These are phyloP conservation scores for Bubo bubo DNA, from an alignment of 2,113 vertebrate genomes.

Conservation along the genomic window DNA sequence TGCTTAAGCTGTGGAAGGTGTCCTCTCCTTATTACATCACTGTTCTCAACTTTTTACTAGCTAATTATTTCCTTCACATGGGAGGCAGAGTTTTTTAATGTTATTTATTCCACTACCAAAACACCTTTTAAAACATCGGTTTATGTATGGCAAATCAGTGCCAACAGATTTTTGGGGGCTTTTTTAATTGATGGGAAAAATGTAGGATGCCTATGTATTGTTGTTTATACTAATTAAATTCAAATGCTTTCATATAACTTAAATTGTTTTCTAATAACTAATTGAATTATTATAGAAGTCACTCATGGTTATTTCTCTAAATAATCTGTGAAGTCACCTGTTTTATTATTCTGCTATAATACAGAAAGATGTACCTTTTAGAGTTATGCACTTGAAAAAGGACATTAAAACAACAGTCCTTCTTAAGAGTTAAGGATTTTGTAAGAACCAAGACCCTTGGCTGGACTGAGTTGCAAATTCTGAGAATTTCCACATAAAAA, in stretches of 20 bases:
- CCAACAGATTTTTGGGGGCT: fast-evolving
- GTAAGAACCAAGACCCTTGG: neutral
- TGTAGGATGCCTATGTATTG: neutral
- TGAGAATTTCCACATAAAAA: neutral
- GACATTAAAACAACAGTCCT: neutral
- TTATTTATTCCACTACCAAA: neutral
- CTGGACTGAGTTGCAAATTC: neutral
- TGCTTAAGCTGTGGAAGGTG: neutral
- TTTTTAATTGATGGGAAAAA: neutral
- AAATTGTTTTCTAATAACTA: neutral
- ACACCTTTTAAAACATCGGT: neutral
- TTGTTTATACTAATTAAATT: neutral
- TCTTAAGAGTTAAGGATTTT: neutral
- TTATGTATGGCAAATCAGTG: neutral
- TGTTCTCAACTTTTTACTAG: neutral
- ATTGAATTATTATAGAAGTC: neutral
- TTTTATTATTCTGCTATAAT: neutral
- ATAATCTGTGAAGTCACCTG: neutral
- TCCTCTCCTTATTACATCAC: fast-evolving
- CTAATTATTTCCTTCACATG: neutral
- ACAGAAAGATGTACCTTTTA: neutral
- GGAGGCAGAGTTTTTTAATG: neutral
- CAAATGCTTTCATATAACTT: neutral
- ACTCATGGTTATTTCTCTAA: neutral
- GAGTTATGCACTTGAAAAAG: neutral